phyloP scores from a whole-genome alignment of 2,113 vertebrate genomes.

The Seriola rivoliana region DNA sequence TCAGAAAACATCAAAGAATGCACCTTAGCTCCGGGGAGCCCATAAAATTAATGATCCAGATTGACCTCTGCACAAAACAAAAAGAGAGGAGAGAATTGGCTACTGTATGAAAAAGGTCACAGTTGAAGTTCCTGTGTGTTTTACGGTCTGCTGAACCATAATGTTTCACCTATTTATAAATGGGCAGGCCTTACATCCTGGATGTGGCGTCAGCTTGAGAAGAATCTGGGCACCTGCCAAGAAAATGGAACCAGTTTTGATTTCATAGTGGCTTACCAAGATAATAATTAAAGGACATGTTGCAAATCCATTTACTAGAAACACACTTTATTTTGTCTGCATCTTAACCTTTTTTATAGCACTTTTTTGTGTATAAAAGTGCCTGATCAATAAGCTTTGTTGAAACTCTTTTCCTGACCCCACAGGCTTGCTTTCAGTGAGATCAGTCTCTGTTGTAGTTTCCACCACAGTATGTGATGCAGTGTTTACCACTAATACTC shows the following conservation, averaged over 20 bases:
- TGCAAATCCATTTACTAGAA: constrained; percentile 43
- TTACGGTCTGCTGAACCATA: constrained; percentile 73
- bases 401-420: not conserved
- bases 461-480: too few relatives aligned
- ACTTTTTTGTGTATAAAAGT: not conserved
- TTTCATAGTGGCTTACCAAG: constrained; percentile 39
- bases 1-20: constrained; percentile 78
- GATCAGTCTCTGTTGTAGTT: too few relatives aligned
- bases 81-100: constrained; percentile 72
- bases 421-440: not conserved
- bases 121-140: constrained; percentile 72
- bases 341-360: not conserved
- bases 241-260: constrained; percentile 53
- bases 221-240: constrained; percentile 49
- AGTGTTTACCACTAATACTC: not conserved
- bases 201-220: constrained; percentile 41
- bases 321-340: constrained; percentile 9
- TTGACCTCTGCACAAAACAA: constrained; percentile 69
- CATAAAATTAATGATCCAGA: constrained; percentile 81
- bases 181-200: constrained; percentile 41
- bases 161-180: constrained; percentile 73
- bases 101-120: constrained; percentile 72
- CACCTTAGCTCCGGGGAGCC: constrained; percentile 46
- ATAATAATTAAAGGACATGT: constrained; percentile 56
- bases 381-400: not conserved